Evolutionary conservation across 2,888 invertebrate species (phyloP), one percentile per base, ranked within the genome.

Genomic region (Tinea semifulvella): DNA sequence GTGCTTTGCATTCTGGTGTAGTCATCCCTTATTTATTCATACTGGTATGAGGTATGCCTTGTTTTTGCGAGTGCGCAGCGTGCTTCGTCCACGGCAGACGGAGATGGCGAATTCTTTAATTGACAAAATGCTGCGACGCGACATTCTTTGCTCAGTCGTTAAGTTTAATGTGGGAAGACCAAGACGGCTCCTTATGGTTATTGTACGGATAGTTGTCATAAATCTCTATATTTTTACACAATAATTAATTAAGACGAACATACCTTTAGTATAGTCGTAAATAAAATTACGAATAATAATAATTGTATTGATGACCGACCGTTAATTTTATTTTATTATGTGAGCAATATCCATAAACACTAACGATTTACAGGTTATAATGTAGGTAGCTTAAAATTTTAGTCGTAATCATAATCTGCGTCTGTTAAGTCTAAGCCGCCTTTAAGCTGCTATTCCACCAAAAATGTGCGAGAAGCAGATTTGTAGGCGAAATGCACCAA

Each of bases 21-120:
- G 74, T 77, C 77, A 80, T 77, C 74, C 73, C 73, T 76, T 79
- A 77, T 79, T 79, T 80, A 77, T 77, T 72, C 75, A 75, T 74
- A 72, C 74, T 64, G 74, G 73, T 73, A 76, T 70, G 68, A 75
- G 63, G 77, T 73, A 77, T 77, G 68, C 63, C 54, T 55, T 57
- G 61, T 73, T 77, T 77, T 77, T 76, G 69, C 65, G 50, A 44
- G 47, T 55, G 62, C 61, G 68, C 73, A 69, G 68, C 65, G 64
- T 60, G 68, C 64, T 62, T 62, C 60, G 64, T 59, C 57, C 58
- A 59, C 59, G 49, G 58, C 70, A 64, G 62, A 65, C 64, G 64
- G 58, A 65, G 60, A 17, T 19, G 19, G 55, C 61, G 65, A 68
- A 76, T 76, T 71, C 72, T 67, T 74, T 72, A 69, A 73, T 76